Evolutionary conservation across 2,797 vertebrate species (phyloP).

Genomic region (Crypturellus tataupa): DNA sequence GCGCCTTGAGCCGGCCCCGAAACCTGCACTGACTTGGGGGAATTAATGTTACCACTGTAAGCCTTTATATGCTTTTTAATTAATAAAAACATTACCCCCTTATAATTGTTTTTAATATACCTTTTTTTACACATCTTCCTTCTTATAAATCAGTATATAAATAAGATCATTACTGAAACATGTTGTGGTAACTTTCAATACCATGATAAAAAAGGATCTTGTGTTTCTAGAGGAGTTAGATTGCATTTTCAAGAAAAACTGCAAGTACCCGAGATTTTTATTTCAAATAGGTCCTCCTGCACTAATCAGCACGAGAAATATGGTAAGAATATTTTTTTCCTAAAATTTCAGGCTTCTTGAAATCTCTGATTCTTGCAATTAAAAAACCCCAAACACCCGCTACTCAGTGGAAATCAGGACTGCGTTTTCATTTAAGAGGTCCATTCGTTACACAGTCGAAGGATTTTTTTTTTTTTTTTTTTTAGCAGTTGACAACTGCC

Average conservation of each 20-base stretch:
- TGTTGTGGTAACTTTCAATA: not conserved
- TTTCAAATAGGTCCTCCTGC: not conserved
- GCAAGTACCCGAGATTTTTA: slow-evolving; percentile 15
- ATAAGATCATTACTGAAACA: not conserved
- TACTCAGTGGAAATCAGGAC: not conserved
- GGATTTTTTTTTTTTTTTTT: slow-evolving; percentile 56
- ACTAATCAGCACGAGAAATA: not conserved
- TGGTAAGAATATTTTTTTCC: not conserved
- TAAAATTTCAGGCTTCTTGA: slow-evolving; percentile 10
- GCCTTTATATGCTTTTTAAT: not conserved
- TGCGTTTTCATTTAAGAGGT: slow-evolving; percentile 66
- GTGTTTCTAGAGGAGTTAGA: not conserved
- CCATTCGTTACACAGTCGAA: slow-evolving; percentile 65
- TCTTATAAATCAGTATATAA: not conserved
- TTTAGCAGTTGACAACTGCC: slow-evolving; percentile 91
- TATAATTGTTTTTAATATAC: too few relatives aligned
- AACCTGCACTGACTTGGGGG: not conserved
- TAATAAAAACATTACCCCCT: not conserved
- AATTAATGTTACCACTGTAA: not conserved
- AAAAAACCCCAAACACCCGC: not conserved
- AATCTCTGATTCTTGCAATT: not conserved
- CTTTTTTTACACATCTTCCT: not conserved
- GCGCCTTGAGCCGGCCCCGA: not conserved
- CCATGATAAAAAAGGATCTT: not conserved
- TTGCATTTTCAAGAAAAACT: not conserved